Evolutionary conservation across 1,140 invertebrate genomes (phyloP).

Genomic region (Sinella curviseta): DNA sequence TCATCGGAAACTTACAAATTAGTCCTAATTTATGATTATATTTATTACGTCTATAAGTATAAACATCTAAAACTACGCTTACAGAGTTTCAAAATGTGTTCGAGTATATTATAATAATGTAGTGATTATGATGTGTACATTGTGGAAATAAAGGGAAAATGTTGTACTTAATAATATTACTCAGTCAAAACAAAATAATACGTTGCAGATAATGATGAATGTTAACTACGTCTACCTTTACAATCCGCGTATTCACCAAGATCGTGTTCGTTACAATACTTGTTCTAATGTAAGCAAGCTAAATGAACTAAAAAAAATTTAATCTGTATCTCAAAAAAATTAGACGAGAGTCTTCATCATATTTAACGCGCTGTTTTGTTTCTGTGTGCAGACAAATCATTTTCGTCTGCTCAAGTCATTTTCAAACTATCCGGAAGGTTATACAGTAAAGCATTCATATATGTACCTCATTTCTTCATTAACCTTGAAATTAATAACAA

Average conservation of each 20-base stretch:
- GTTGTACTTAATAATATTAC: constrained; percentile 19
- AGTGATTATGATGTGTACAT: constrained; percentile 17
- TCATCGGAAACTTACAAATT: too few species aligned
- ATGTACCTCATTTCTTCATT: too few species aligned
- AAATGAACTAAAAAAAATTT: not conserved
- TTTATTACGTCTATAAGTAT: too few species aligned
- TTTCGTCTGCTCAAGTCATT: not conserved
- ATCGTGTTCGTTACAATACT: not conserved
- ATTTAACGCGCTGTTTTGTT: not conserved
- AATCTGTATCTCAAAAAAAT: not conserved
- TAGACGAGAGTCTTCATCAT: not conserved
- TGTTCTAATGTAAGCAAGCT: not conserved
- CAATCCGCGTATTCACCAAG: not conserved
- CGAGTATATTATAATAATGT: constrained; percentile 12
- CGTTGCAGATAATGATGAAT: constrained; percentile 23
- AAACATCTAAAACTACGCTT: too few species aligned
- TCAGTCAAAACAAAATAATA: constrained; percentile 25
- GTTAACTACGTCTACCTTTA: not conserved
- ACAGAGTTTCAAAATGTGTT: not conserved
- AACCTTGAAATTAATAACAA: too few species aligned
- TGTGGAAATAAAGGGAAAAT: not conserved
- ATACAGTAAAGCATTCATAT: too few species aligned
- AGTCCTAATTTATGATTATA: too few species aligned
- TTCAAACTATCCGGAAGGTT: too few species aligned
- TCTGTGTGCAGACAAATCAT: not conserved